phyloP scores from a whole-genome alignment of 2,113 vertebrate species.

The Blennius ocellaris region DNA sequence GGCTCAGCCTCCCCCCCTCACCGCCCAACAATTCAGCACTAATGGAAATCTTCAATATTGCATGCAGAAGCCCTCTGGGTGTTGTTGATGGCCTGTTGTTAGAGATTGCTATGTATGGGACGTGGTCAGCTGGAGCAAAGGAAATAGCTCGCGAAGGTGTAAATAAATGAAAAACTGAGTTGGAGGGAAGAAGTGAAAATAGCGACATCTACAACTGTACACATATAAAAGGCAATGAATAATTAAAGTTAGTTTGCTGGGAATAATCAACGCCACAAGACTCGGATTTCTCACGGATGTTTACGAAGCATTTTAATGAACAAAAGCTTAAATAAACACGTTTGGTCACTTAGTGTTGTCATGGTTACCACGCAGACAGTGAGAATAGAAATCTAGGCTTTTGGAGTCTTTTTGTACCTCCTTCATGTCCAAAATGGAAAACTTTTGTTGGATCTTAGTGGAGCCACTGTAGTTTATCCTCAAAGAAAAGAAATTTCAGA shows the following conservation, averaged over 20 bases:
- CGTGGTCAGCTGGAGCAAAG: conserved; percentile 37
- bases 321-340: background rate
- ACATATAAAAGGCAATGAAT: background rate
- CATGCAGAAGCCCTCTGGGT: conserved; percentile 65
- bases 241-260: conserved; percentile 4
- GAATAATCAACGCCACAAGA: conserved; percentile 7
- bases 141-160: conserved; percentile 8
- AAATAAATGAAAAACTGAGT: conserved; percentile 25
- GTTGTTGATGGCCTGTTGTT: conserved; percentile 64
- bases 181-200: background rate
- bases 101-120: conserved; percentile 45
- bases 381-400: too few species aligned
- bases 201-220: background rate
- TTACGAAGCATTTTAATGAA: conserved; percentile 3
- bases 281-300: background rate
- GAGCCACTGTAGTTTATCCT: too few species aligned
- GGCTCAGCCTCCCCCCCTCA: too few species aligned
- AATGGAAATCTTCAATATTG: conserved; percentile 76
- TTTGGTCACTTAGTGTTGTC: too few species aligned
- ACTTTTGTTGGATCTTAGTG: too few species aligned
- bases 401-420: too few species aligned
- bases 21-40: conserved; percentile 62
- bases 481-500: too few species aligned
- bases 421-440: too few species aligned
- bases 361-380: too few species aligned